phyloP scores from a whole-genome alignment of 2,888 invertebrate species.

The Sarcophaga caerulescens region DNA sequence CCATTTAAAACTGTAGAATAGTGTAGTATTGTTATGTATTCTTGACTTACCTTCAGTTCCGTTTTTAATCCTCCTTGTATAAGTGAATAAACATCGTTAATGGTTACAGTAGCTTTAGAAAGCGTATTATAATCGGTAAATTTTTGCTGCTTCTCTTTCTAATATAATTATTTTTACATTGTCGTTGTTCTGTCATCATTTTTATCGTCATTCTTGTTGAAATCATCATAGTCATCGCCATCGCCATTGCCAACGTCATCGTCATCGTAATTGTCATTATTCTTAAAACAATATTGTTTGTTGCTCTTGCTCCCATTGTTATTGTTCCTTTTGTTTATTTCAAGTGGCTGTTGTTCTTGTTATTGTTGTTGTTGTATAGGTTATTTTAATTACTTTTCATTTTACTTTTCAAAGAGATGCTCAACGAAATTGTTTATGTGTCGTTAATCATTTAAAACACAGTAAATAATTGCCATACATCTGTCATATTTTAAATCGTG shows the following conservation, averaged over 20 bases:
- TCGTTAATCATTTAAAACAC: not conserved
- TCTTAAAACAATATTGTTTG: no score
- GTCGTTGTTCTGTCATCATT: slow-evolving; percentile 14
- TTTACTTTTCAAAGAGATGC: no score
- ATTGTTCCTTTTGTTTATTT: not conserved
- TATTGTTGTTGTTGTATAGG: not conserved
- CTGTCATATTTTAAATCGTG: not conserved
- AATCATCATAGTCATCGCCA: not conserved
- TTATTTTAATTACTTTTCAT: not conserved
- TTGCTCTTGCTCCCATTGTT: not conserved
- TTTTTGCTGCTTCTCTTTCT: not conserved
- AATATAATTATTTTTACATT: slow-evolving; percentile 31
- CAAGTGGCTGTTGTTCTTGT: not conserved
- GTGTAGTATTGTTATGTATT: not conserved
- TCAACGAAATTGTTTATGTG: not conserved
- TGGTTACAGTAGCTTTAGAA: slow-evolving; percentile 35
- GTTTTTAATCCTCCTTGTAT: not conserved
- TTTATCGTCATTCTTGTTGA: slow-evolving; percentile 7
- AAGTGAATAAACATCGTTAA: slow-evolving; percentile 43
- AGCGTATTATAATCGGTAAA: slow-evolving; percentile 32
- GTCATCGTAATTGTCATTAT: no score
- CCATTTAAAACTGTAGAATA: not conserved
- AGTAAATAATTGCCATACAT: not conserved
- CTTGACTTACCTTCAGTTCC: not conserved
- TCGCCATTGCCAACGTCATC: not conserved